Percentiles rank a stretch among this genome's conserved stretches.
These are phyloP conservation scores for Saccostrea echinata DNA, from an alignment of 1,140 invertebrate species.

Conservation along the genomic window DNA sequence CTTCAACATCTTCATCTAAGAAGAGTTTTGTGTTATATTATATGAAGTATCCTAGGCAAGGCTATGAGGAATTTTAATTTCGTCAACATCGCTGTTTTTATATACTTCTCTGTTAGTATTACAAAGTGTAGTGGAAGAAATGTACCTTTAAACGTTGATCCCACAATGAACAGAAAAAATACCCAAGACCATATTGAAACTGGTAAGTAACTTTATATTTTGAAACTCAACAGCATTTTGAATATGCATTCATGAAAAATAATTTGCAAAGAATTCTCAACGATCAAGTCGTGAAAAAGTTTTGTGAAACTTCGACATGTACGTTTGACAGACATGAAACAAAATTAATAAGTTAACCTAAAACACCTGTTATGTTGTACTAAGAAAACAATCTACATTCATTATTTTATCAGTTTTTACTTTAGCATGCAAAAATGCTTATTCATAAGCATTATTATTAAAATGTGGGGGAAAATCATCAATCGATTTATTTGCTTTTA, in stretches of 20 bases:
- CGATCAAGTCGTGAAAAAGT: too few relatives aligned
- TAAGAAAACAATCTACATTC: neutral
- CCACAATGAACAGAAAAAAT: neutral
- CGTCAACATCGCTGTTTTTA: neutral
- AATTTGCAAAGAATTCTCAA: too few relatives aligned
- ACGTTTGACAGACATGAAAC: too few relatives aligned
- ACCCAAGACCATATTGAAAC: neutral
- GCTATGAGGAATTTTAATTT: neutral
- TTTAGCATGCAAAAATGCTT: neutral
- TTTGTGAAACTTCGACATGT: too few relatives aligned
- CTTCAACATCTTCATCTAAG: neutral
- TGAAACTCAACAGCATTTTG: neutral
- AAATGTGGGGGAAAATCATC: neutral
- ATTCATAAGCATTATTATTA: neutral
- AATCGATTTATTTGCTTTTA: too few relatives aligned
- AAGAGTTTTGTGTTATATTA: neutral
- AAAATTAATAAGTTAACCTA: neutral
- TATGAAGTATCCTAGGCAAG: neutral
- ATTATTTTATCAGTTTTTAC: neutral
- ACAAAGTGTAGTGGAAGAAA: neutral
- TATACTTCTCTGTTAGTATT: neutral
- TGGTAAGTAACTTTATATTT: neutral
- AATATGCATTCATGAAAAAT: too few relatives aligned
- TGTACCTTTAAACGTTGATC: neutral
- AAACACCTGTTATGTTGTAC: neutral